Percentiles rank a stretch among this genome's conserved stretches.
Evolutionary conservation across 2,113 vertebrate genomes (phyloP).

Genomic region (Ardeotis arabs): DNA sequence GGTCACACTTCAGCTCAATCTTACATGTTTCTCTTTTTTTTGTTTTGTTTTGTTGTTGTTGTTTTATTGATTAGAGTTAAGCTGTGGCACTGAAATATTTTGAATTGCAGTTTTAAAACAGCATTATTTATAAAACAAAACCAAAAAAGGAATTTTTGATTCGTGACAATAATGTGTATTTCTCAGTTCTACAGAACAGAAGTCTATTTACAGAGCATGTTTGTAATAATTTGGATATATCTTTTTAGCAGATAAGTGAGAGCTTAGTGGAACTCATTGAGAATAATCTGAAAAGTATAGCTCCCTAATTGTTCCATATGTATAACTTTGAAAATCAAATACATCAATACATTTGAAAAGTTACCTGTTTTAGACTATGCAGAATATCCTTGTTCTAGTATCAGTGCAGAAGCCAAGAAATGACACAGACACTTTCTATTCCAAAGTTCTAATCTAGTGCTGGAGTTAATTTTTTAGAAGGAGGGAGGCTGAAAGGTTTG

Average conservation of each 20-base stretch:
- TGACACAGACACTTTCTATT: neutral
- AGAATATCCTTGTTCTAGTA: neutral
- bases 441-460: neutral
- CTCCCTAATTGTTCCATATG: neutral
- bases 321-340: neutral
- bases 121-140: neutral
- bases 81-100: neutral
- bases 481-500: neutral
- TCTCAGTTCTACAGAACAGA: neutral
- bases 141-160: neutral
- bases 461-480: neutral
- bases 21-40: neutral
- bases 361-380: neutral
- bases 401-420: neutral
- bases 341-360: neutral
- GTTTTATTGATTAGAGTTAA: neutral
- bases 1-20: neutral
- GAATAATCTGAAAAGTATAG: neutral
- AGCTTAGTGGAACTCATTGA: neutral
- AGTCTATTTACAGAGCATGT: neutral
- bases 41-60: too few relatives aligned
- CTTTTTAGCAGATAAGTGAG: neutral
- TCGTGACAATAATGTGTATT: neutral
- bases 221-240: neutral
- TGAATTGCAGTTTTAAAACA: neutral